A percentile compares a stretch with the other conserved stretches of the same genome.
Conservation (phyloP, 2,113 vertebrate genomes). For the Diphyllodes magnificus region DNA sequence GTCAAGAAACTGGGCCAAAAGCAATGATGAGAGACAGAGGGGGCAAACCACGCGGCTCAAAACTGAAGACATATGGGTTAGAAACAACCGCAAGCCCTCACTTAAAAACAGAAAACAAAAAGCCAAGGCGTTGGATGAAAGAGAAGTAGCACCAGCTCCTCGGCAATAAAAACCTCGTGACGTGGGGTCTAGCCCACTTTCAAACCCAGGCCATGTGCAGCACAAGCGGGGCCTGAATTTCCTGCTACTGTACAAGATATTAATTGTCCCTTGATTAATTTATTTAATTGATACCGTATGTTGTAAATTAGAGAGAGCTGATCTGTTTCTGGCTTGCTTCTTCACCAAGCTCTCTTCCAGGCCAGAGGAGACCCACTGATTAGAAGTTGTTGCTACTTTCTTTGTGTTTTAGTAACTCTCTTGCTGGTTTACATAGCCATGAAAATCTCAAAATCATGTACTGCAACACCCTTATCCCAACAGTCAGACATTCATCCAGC, state of each 20-base stretch:
- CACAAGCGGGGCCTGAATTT: neutral
- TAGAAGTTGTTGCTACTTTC: neutral
- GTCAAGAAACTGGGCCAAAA: conserved; percentile 75
- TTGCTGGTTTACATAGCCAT: neutral
- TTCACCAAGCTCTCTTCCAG: neutral
- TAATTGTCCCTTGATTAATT: neutral
- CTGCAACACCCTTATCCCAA: accelerated
- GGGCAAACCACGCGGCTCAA: conserved; percentile 57
- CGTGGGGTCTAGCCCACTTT: neutral
- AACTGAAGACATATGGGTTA: conserved; percentile 57
- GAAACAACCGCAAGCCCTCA: conserved; percentile 41
- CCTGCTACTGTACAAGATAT: neutral
- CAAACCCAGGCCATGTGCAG: neutral
- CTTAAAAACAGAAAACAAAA: conserved; percentile 65
- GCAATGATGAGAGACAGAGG: conserved; percentile 75
- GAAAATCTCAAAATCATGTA: neutral
- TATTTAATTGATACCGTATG: neutral
- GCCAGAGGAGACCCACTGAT: accelerated
- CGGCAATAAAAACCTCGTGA: neutral
- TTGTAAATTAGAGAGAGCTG: neutral
- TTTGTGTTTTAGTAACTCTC: neutral
- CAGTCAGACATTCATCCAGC: neutral
- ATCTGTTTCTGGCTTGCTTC: neutral
- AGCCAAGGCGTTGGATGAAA: conserved; percentile 45
- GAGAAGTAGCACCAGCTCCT: conserved; percentile 21